Evolutionary conservation across 2,113 vertebrate species (phyloP), one percentile per base, ranked within the genome.

Genomic region (Chaetorhynchus papuensis): DNA sequence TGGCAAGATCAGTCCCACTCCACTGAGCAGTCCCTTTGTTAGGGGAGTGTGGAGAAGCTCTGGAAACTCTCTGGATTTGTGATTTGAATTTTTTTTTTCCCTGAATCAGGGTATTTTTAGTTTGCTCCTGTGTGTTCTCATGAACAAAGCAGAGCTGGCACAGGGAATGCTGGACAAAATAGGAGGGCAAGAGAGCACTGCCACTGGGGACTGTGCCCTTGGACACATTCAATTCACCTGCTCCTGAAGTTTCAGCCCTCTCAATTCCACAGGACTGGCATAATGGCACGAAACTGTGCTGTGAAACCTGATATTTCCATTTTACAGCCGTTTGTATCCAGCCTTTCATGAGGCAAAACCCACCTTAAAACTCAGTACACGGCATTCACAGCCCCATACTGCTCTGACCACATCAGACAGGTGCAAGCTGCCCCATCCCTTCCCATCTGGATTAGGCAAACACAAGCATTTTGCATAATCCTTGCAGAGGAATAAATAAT

Each of bases 141-240:
- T 4, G 53, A 31, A 27, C 23, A 41, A 44, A 52, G 30, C 44
- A 30, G 69, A 50, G 47, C 9, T 26, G 35, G 33, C 3, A 3
- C n/a, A 31, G 60, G 22, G 10, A 6, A 9, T 4, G 2, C 39
- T 39, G 68, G 28, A 14, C 2, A 7, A 7, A 17, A 19, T 0
- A 2, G 39, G 60, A 45, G 75, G 18, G 2, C 13, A 66, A 10
- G 33, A 37, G 17, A 50, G 26, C 11, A 1, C 5, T 71, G 47
- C 15, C 30, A 2, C 7, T 1, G 0, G 24, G 21, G 35, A 7
- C 63, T 2, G 1, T 52, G 75, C 24, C 57, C 41, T 65, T 14
- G 41, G 49, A 19, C 4, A 4, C 30, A 0, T 9, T 3, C 33
- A 14, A 0, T 21, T 30, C 28, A 1, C 15, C 64, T 61, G 24